Percentiles rank a stretch among this genome's conserved stretches.
These are phyloP conservation scores for Ceratoteleas bidentatus DNA, from an alignment of 1,140 invertebrate genomes.

Conservation along the genomic window DNA sequence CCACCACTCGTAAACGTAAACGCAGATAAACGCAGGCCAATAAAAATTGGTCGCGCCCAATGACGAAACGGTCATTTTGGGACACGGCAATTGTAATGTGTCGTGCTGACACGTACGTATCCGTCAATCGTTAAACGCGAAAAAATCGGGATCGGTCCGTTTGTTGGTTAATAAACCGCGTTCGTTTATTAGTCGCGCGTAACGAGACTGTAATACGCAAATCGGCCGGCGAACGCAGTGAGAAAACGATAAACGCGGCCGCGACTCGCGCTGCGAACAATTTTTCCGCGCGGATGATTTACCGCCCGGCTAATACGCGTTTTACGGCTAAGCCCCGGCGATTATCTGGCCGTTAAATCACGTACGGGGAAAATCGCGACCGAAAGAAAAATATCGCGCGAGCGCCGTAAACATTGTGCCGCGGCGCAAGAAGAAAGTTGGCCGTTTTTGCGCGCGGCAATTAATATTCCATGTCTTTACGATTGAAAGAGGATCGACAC, in stretches of 20 bases:
- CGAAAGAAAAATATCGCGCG: conserved; percentile 47
- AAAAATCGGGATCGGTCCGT: conserved; percentile 36
- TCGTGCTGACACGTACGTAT: too few relatives aligned
- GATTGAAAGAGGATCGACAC: conserved; percentile 24
- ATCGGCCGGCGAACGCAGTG: conserved; percentile 49
- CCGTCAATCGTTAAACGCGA: too few relatives aligned
- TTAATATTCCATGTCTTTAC: conserved; percentile 40
- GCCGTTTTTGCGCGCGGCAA: conserved; percentile 21
- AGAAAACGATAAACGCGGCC: conserved; percentile 53
- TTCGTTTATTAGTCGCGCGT: conserved; percentile 50
- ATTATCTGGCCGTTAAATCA: conserved; percentile 61
- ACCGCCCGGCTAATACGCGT: conserved; percentile 51
- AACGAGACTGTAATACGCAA: conserved; percentile 57
- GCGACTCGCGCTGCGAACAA: conserved; percentile 35
- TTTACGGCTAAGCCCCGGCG: conserved; percentile 48
- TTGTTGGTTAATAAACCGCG: conserved; percentile 56
- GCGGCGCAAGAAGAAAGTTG: conserved; percentile 35
- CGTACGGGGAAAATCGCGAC: conserved; percentile 34
- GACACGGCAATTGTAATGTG: too few relatives aligned
- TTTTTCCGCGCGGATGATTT: conserved; percentile 58
- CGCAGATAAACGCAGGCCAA: too few relatives aligned
- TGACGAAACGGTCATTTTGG: too few relatives aligned
- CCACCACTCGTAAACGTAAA: too few relatives aligned
- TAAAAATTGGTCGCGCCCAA: too few relatives aligned
- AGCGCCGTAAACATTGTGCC: conserved; percentile 52